These are phyloP conservation scores for Notoglanidium macrostoma DNA, from an alignment of 2,797 vertebrate species.

Conservation along the genomic window DNA sequence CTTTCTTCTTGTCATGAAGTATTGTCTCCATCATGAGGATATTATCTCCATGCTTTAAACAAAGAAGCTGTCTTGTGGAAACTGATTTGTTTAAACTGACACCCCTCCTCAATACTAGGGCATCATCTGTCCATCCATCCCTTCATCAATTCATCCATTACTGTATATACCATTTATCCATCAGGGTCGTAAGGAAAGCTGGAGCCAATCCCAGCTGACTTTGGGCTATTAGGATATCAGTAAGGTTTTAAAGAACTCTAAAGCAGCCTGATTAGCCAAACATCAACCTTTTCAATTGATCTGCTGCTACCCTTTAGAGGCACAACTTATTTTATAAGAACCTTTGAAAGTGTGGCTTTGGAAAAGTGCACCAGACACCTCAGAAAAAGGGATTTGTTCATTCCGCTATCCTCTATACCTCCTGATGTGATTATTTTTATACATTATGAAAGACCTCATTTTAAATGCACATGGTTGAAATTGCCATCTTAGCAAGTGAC, in stretches of 20 bases:
- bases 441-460: not conserved
- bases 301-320: not conserved
- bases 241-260: not conserved
- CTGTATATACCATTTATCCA: too few relatives aligned
- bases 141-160: too few relatives aligned
- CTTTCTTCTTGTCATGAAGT: not conserved
- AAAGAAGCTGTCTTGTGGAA: not conserved
- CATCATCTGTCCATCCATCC: too few relatives aligned
- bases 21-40: not conserved
- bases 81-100: not conserved
- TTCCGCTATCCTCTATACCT: not conserved
- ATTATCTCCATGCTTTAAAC: not conserved
- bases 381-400: not conserved
- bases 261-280: not conserved
- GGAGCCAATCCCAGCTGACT: too few relatives aligned
- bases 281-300: not conserved
- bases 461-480: not conserved
- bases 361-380: not conserved
- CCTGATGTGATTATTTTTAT: not conserved
- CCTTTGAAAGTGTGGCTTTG: not conserved
- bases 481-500: not conserved
- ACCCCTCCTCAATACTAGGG: not conserved
- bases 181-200: too few relatives aligned
- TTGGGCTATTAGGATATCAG: not conserved
- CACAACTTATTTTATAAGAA: not conserved